Evolutionary conservation across 35 echinoderm and acorn worm genomes (phyloP).

Genomic region (Apostichopus parvimensis): DNA sequence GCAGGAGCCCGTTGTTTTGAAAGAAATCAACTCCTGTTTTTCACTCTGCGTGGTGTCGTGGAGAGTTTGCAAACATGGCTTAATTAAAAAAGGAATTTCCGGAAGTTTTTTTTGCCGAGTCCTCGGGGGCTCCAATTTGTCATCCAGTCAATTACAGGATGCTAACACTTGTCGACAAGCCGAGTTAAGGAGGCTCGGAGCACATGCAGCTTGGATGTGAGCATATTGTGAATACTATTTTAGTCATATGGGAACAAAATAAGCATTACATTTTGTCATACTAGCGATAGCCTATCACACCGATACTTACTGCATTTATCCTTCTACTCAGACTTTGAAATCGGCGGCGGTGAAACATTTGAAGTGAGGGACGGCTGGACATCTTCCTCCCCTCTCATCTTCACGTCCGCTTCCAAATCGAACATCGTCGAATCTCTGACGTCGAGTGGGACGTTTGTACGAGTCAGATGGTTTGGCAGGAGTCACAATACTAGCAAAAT

Average conservation of each 20-base stretch:
- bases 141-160: conserved; percentile 14
- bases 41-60: neutral
- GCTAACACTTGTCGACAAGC: neutral
- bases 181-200: neutral
- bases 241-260: neutral
- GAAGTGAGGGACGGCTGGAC: conserved; percentile 34
- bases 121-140: neutral
- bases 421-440: neutral
- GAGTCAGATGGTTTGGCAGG: conserved; percentile 22
- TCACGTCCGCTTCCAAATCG: neutral
- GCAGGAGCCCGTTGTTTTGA: neutral
- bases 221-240: neutral
- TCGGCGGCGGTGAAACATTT: neutral
- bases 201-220: neutral
- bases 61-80: neutral
- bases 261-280: neutral
- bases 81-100: neutral
- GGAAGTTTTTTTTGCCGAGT: neutral
- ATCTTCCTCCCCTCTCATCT: conserved; percentile 24
- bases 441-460: neutral
- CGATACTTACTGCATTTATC: neutral
- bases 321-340: conserved; percentile 20
- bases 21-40: neutral
- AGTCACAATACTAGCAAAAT: conserved; percentile 26
- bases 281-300: neutral